Conservation (phyloP, 2,888 invertebrate genomes). For the Ptychoptera contaminata region DNA sequence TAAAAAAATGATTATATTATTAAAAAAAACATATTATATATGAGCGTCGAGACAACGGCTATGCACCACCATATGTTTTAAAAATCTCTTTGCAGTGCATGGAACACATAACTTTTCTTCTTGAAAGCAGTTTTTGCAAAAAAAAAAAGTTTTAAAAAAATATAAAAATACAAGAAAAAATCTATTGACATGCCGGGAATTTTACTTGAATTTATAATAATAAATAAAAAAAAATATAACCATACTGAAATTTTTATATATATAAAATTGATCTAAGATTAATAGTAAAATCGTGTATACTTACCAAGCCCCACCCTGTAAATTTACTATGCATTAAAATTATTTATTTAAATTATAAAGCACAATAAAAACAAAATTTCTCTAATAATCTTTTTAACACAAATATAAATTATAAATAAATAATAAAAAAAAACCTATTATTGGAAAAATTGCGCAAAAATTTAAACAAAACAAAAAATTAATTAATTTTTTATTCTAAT, state of each 20-base stretch:
- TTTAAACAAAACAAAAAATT: conserved; percentile 12
- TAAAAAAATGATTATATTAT: too few relatives aligned
- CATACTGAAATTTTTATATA: background rate
- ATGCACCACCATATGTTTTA: too few relatives aligned
- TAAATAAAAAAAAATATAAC: background rate
- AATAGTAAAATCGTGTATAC: background rate
- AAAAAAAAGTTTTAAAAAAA: background rate
- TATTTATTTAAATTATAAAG: too few relatives aligned
- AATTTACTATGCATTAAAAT: background rate
- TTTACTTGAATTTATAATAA: background rate
- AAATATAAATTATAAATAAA: background rate
- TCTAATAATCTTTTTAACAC: too few relatives aligned
- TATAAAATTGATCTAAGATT: background rate
- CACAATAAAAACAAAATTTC: too few relatives aligned
- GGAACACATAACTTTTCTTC: too few relatives aligned
- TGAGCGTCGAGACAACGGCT: too few relatives aligned
- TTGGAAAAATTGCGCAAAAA: conserved; percentile 19
- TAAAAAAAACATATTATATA: too few relatives aligned
- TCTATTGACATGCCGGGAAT: conserved; percentile 6
- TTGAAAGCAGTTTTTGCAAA: too few relatives aligned
- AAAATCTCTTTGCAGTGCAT: too few relatives aligned
- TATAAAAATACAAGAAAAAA: background rate
- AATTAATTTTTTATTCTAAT: conserved; percentile 10
- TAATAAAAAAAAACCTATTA: conserved; percentile 2
- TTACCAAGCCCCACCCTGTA: conserved; percentile 4